A percentile compares a stretch with the other conserved stretches of the same genome.
phyloP scores from a whole-genome alignment of 2,113 vertebrate species.

The Pachypanchax playfairii region DNA sequence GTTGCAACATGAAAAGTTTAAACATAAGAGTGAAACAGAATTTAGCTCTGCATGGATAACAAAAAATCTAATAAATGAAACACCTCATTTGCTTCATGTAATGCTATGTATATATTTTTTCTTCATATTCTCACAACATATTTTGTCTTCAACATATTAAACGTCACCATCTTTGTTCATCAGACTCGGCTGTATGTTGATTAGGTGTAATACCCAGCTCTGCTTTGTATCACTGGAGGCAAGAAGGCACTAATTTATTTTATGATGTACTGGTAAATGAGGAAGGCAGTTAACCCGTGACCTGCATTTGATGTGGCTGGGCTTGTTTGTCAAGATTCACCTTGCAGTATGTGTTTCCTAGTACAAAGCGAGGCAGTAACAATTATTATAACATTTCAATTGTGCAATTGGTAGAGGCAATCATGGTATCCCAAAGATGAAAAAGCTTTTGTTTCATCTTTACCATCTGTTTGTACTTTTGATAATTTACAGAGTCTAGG shows the following conservation, averaged over 20 bases:
- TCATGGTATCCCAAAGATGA: not conserved
- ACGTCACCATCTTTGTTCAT: no score
- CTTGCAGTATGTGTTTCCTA: not conserved
- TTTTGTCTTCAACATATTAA: no score
- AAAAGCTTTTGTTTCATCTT: constrained; percentile 11
- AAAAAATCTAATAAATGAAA: no score
- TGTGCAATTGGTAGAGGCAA: constrained; percentile 6
- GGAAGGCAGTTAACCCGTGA: not conserved
- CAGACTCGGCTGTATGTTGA: no score
- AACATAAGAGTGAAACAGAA: no score
- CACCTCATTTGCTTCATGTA: no score
- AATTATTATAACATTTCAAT: not conserved
- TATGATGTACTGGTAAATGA: constrained; percentile 3
- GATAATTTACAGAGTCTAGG: constrained; percentile 9
- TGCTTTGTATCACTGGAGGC: not conserved
- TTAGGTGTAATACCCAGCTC: no score
- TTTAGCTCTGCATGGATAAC: no score
- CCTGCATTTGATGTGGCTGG: constrained; percentile 7
- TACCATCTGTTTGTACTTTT: constrained; percentile 15
- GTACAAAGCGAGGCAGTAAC: not conserved
- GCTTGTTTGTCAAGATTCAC: not conserved
- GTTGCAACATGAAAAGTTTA: no score
- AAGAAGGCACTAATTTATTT: not conserved
- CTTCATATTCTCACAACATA: no score
- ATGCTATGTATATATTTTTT: no score